Conservation (phyloP, 1,140 invertebrate genomes). For the Dryas iulia region DNA sequence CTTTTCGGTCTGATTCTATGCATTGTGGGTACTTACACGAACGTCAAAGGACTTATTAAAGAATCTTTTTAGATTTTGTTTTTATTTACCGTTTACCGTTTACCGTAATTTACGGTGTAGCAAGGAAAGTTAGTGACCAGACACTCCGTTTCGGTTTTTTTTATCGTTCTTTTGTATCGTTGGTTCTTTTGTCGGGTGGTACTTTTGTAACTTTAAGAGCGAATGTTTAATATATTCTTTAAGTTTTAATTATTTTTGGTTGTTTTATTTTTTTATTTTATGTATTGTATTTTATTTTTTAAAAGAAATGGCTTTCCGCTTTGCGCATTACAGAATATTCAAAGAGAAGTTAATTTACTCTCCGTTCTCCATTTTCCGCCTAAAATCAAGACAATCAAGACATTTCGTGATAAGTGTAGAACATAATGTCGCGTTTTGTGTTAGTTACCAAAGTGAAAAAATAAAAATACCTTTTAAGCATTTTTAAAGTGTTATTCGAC, state of each 20-base stretch:
- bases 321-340: too few relatives aligned
- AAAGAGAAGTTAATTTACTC: too few relatives aligned
- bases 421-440: too few relatives aligned
- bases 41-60: conserved; percentile 83
- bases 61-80: conserved; percentile 27
- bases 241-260: neutral
- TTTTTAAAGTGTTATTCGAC: too few relatives aligned
- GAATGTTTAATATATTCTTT: neutral
- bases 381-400: too few relatives aligned
- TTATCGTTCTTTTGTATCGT: neutral
- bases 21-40: conserved; percentile 86
- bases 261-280: neutral
- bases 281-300: neutral
- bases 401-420: too few relatives aligned
- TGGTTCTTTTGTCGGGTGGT: neutral
- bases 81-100: neutral
- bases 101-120: too few relatives aligned
- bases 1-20: conserved; percentile 86
- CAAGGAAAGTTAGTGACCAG: neutral
- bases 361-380: too few relatives aligned
- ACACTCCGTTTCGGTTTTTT: neutral
- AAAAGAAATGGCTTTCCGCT: neutral
- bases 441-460: too few relatives aligned
- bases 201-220: neutral
- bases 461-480: too few relatives aligned